These are phyloP conservation scores for Rhogogaster chlorosoma DNA, from an alignment of 2,888 invertebrate genomes.

Conservation along the genomic window DNA sequence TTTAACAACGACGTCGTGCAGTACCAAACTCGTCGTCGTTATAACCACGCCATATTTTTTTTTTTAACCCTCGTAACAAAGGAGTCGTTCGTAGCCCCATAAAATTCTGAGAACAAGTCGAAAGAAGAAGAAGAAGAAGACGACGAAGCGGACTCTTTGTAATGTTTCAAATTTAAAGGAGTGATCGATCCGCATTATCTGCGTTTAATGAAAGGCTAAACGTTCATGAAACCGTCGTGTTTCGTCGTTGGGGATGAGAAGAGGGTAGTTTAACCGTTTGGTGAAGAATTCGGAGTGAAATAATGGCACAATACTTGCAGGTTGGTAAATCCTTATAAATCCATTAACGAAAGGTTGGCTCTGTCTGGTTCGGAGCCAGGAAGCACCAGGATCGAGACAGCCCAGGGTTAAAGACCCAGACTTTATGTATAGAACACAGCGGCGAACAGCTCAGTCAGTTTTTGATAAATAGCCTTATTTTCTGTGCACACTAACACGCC, in stretches of 20 bases:
- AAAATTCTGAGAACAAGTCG: neutral
- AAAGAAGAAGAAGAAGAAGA: neutral
- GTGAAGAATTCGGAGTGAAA: neutral
- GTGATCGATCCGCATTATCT: neutral
- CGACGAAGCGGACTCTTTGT: neutral
- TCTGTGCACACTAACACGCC: neutral
- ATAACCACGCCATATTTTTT: slow-evolving; percentile 17
- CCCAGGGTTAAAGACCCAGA: slow-evolving; percentile 51
- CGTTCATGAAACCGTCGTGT: neutral
- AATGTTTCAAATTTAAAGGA: neutral
- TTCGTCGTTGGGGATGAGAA: neutral
- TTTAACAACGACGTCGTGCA: slow-evolving; percentile 22
- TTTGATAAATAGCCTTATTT: slow-evolving; percentile 40
- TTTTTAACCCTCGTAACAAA: neutral
- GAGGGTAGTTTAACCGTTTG: slow-evolving; percentile 7
- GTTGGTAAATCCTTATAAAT: slow-evolving; percentile 32
- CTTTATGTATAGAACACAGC: slow-evolving; percentile 24
- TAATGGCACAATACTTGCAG: neutral
- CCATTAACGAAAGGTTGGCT: slow-evolving; percentile 20
- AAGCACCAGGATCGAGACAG: slow-evolving; percentile 38
- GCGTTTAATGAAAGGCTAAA: neutral
- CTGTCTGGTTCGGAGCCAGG: slow-evolving; percentile 35
- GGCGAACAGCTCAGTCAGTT: slow-evolving; percentile 1
- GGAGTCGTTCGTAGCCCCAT: neutral
- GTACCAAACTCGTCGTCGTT: slow-evolving; percentile 23